Evolutionary conservation across 2,113 vertebrate genomes (phyloP).

Genomic region (Cacatua alba): DNA sequence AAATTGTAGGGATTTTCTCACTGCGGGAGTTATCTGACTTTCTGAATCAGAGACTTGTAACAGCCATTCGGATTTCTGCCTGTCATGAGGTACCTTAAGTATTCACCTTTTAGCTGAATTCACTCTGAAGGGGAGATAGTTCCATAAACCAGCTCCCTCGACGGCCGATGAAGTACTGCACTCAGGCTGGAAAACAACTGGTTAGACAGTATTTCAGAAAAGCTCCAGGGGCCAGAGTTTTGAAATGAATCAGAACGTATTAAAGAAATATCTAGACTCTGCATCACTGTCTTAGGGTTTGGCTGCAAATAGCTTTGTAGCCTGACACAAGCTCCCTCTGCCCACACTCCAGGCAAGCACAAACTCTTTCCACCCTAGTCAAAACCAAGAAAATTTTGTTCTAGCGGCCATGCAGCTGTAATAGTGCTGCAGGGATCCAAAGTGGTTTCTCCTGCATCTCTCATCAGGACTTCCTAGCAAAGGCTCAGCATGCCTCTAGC

Average conservation of each 20-base stretch:
- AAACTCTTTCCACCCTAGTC: constrained; percentile 2
- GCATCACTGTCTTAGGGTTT: constrained; percentile 58
- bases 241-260: constrained; percentile 54
- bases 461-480: not conserved
- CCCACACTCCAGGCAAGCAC: constrained; percentile 50
- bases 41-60: not conserved
- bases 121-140: not conserved
- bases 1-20: not conserved
- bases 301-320: constrained; percentile 43
- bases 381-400: constrained; percentile 16
- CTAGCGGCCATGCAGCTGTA: not conserved
- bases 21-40: not conserved
- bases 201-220: constrained; percentile 23
- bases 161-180: not conserved
- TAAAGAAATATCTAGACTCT: constrained; percentile 70
- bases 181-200: constrained; percentile 2
- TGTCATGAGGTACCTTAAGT: not conserved
- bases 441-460: not conserved
- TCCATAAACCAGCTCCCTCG: not conserved
- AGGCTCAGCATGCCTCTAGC: not conserved
- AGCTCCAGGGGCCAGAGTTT: constrained; percentile 21
- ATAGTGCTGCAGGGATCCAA: not conserved
- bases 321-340: not conserved
- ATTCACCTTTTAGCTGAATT: not conserved
- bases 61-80: not conserved